A percentile compares a stretch with the other conserved stretches of the same genome.
Conservation (phyloP, 1,140 invertebrate species). For the Druon quercuslanigerum region DNA sequence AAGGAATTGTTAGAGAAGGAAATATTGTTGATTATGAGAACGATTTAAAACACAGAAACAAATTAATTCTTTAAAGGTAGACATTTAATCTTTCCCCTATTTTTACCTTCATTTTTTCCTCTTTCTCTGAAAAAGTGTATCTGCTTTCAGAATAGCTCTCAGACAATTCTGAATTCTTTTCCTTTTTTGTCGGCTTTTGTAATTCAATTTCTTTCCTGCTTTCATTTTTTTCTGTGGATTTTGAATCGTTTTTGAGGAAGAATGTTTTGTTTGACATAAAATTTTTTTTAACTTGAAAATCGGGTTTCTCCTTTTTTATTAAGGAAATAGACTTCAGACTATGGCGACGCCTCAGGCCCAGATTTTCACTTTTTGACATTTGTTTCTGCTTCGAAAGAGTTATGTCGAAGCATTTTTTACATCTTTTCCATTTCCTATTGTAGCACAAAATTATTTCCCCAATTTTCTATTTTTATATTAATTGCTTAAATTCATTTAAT, state of each 20-base stretch:
- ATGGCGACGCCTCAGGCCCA: neutral
- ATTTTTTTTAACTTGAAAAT: neutral
- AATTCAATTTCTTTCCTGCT: neutral
- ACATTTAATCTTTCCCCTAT: too few species aligned
- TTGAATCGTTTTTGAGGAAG: neutral
- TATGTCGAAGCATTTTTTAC: slow-evolving; percentile 3
- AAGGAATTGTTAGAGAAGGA: too few species aligned
- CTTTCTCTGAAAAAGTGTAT: too few species aligned
- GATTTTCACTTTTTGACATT: slow-evolving; percentile 42
- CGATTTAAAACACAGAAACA: too few species aligned
- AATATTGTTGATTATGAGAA: too few species aligned
- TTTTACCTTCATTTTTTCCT: too few species aligned
- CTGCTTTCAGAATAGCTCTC: too few species aligned
- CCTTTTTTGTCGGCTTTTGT: too few species aligned
- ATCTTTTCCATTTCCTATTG: slow-evolving; percentile 3
- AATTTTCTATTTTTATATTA: neutral
- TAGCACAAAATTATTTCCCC: slow-evolving; percentile 35
- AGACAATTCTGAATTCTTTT: too few species aligned
- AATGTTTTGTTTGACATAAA: neutral
- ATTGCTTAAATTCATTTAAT: neutral
- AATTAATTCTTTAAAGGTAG: too few species aligned
- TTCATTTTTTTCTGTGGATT: slow-evolving; percentile 3
- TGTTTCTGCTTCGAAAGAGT: neutral
- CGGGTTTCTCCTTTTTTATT: too few species aligned
- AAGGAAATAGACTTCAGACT: neutral